Conservation (phyloP, 2,888 invertebrate species). For the Brachypterus glaber region DNA sequence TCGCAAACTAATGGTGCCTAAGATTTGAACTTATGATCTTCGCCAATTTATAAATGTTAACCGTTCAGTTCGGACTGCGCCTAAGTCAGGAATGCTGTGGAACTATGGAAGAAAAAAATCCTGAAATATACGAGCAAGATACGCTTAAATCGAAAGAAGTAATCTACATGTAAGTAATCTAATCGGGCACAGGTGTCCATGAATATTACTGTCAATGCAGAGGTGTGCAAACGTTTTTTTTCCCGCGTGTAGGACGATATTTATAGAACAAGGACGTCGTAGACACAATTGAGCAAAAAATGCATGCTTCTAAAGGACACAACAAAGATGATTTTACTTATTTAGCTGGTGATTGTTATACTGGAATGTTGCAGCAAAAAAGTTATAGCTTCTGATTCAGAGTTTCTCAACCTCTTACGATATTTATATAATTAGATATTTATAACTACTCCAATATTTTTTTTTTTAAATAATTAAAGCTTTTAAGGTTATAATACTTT, state of each 20-base stretch:
- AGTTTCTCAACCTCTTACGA: too few species aligned
- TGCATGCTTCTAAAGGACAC: too few species aligned
- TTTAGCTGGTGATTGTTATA: too few species aligned
- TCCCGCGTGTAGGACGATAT: conserved; percentile 31
- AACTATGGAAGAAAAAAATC: conserved; percentile 20
- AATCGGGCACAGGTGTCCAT: conserved; percentile 36
- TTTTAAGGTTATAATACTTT: too few species aligned
- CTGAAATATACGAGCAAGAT: conserved; percentile 21
- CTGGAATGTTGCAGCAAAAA: too few species aligned
- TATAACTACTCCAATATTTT: too few species aligned
- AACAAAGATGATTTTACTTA: too few species aligned
- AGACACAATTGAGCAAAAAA: conserved; percentile 1
- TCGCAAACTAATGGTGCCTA: conserved; percentile 16
- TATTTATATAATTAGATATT: too few species aligned
- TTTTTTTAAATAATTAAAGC: too few species aligned
- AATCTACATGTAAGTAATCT: conserved; percentile 33
- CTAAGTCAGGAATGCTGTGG: conserved; percentile 24
- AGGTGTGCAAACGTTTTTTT: conserved; percentile 30
- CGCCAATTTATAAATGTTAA: conserved; percentile 25
- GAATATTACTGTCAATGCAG: conserved; percentile 29
- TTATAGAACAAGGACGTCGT: conserved; percentile 32
- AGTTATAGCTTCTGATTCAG: too few species aligned
- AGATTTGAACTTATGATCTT: conserved; percentile 25
- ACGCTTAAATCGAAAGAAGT: conserved; percentile 31
- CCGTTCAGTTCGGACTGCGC: conserved; percentile 23